phyloP scores from a whole-genome alignment of 37 sponge, comb jelly and placozoan genomes.

The Amphimedon queenslandica region DNA sequence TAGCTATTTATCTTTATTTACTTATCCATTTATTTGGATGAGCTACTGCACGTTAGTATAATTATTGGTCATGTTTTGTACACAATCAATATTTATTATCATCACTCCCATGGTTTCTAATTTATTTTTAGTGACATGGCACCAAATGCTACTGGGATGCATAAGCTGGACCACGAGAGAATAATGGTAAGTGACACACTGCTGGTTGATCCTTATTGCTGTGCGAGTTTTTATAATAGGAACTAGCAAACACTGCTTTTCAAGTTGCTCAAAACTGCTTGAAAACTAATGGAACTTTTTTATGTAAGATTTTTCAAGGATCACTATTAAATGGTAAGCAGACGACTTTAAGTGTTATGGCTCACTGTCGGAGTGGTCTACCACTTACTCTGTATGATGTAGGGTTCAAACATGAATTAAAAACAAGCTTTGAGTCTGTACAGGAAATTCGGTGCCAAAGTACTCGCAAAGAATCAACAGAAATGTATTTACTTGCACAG shows the following conservation, averaged over 20 bases:
- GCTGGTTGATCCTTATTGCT: too few species aligned
- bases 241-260: conserved; percentile 37
- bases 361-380: too few species aligned
- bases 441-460: conserved; percentile 32
- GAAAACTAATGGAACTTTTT: conserved; percentile 35
- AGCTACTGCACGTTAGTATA: background rate
- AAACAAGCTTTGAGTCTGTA: conserved; percentile 24
- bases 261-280: conserved; percentile 22
- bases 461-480: conserved; percentile 66
- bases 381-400: too few species aligned
- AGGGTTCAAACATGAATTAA: conserved; percentile 52
- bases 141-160: conserved; percentile 77
- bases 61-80: background rate
- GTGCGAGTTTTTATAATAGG: conserved; percentile 20
- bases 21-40: background rate
- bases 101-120: background rate
- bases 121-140: conserved; percentile 78
- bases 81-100: background rate
- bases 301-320: conserved; percentile 72
- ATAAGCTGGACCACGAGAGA: conserved; percentile 60
- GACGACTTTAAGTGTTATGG: background rate
- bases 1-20: background rate
- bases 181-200: conserved; percentile 66
- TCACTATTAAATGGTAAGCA: conserved; percentile 27
- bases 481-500: conserved; percentile 52